These are phyloP conservation scores for Bursaphelenchus okinawaensis DNA, from an alignment of 2,888 invertebrate species.

Conservation along the genomic window DNA sequence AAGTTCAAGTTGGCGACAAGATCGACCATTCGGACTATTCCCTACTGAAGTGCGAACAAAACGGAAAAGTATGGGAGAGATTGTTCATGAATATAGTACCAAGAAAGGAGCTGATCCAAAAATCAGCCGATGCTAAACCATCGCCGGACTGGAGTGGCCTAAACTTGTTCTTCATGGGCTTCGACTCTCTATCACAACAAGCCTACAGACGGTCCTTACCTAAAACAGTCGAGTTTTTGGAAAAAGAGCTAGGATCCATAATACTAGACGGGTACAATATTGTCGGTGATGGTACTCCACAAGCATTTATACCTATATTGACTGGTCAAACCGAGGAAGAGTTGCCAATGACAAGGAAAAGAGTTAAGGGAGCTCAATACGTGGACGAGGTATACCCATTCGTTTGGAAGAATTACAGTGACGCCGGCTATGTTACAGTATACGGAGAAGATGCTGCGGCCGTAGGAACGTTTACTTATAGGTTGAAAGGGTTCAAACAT, in stretches of 20 bases:
- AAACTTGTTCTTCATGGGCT: constrained; percentile 64
- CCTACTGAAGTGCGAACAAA: constrained; percentile 16
- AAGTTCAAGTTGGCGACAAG: constrained; percentile 23
- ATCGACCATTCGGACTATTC: constrained; percentile 27
- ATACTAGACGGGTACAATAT: constrained; percentile 60
- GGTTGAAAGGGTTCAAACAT: constrained; percentile 76
- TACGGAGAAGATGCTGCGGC: constrained; percentile 80
- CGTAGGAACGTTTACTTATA: constrained; percentile 75
- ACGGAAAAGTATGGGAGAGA: constrained; percentile 20
- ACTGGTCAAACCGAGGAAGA: constrained; percentile 60
- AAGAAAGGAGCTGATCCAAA: constrained; percentile 13
- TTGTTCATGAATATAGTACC: constrained; percentile 25
- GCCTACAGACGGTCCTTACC: constrained; percentile 75
- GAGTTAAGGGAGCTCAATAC: constrained; percentile 49
- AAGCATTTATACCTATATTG: constrained; percentile 60
- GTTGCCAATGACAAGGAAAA: constrained; percentile 59
- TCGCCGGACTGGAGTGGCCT: constrained; percentile 26
- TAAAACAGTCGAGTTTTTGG: constrained; percentile 69
- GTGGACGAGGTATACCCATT: constrained; percentile 62
- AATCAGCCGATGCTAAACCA: constrained; percentile 20
- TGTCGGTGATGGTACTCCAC: constrained; percentile 61
- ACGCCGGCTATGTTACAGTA: constrained; percentile 65
- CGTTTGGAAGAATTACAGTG: constrained; percentile 59
- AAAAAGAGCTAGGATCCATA: constrained; percentile 37
- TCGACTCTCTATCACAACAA: constrained; percentile 79